Base-by-base conservation (phyloP, 2,113 vertebrate species). In the Plectropomus leopardus region DNA sequence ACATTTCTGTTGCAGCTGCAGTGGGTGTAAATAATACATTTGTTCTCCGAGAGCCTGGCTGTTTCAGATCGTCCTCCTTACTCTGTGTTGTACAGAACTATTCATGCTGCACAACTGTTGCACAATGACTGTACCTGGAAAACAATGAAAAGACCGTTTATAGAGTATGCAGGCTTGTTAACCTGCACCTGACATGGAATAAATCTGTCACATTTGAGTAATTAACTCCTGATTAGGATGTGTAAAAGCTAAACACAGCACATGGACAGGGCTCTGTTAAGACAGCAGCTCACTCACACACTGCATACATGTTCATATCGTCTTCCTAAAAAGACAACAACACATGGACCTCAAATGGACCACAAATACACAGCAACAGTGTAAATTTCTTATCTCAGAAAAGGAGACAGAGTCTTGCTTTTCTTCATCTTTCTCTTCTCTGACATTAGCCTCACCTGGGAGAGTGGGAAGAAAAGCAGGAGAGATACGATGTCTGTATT, bases 21-120 rank as follows among this genome's bases (percentile, higher is more conserved):
- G 57, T 70, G 36, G 67, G 24, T 85, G 64, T 88, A 71, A 88
- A 88, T 85, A 82, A 82, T 87, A 8, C 19, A 80, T 58, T 45
- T 21, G n/a, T 36, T 60, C 47, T 26, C 6, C 1, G 8, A 78
- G 42, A 75, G 40, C 16, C 48, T 59, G 28, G 30, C 59, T 11
- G 1, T 30, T 19, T 82, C 30, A 19, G 26, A 44, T 24, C 64
- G n/a, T 36, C 42, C 30, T 60, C 36, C 26, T 67, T 34, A 30
- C 51, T 64, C 23, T 53, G 32, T 54, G 32, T 57, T 5, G 34
- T 36, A 45, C 51, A 57, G 42, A 30, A 26, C n/a, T 61, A 24
- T 44, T 68, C 24, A 24, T 58, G 47, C 24, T 50, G 40, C 16
- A n/a, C 36, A 71, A 4, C 42, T 53, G 45, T 53, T 30, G 26